Conservation (phyloP, 1,140 invertebrate genomes). For the Brachionus koreanus region DNA sequence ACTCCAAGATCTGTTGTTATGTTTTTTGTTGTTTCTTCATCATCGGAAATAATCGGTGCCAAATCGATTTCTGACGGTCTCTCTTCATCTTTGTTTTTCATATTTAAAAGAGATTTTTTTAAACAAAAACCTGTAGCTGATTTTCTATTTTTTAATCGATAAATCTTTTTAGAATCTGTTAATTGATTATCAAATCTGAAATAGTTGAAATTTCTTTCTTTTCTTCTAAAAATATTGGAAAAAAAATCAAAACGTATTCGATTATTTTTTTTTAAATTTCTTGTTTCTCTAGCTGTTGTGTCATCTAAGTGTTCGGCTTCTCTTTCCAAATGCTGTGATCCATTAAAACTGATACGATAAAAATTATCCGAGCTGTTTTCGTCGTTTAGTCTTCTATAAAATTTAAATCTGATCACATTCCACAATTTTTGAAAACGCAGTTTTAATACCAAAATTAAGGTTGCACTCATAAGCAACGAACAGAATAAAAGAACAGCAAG, state of each 20-base stretch:
- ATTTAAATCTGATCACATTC: not conserved
- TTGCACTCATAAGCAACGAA: not conserved
- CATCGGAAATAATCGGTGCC: not conserved
- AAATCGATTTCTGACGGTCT: not conserved
- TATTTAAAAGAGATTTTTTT: not conserved
- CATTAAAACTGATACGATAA: not conserved
- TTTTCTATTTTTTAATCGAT: not conserved
- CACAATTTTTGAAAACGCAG: not conserved
- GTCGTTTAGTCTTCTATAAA: not conserved
- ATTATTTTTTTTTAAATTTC: not conserved
- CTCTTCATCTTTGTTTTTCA: not conserved
- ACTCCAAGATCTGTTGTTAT: not conserved
- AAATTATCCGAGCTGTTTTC: not conserved
- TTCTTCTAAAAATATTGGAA: not conserved
- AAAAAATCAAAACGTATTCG: not conserved
- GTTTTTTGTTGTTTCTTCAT: not conserved
- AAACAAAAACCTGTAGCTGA: not conserved
- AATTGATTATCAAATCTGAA: not conserved
- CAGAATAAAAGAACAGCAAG: slow-evolving; percentile 5
- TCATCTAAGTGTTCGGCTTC: not conserved
- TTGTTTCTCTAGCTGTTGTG: not conserved
- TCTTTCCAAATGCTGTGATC: not conserved
- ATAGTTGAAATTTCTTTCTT: not conserved
- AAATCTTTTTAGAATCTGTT: not conserved
- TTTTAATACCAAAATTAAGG: not conserved